These are phyloP conservation scores for Plagodis pulveraria DNA, from an alignment of 2,888 invertebrate genomes.

Conservation along the genomic window DNA sequence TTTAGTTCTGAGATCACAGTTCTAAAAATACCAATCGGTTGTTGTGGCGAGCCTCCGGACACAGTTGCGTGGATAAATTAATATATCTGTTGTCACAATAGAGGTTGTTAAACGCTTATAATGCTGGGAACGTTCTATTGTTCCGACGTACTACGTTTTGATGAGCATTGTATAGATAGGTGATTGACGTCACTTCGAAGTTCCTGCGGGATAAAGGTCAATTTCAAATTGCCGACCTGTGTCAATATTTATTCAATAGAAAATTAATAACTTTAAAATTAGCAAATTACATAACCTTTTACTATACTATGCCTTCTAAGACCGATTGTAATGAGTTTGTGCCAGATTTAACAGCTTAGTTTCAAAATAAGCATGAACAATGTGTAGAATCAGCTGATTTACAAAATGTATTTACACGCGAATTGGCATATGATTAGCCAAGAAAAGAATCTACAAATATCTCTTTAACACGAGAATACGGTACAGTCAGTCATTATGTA, in stretches of 20 bases:
- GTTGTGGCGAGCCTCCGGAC: slow-evolving; percentile 22
- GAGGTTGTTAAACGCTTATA: slow-evolving; percentile 4
- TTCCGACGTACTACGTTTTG: slow-evolving; percentile 19
- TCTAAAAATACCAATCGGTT: slow-evolving; percentile 31
- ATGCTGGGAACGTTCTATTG: slow-evolving; percentile 11
- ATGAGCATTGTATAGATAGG: slow-evolving; percentile 11
- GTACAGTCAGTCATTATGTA: too few species aligned
- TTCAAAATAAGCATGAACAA: too few species aligned
- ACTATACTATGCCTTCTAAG: neutral
- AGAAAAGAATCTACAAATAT: too few species aligned
- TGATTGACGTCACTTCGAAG: slow-evolving; percentile 25
- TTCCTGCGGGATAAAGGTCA: slow-evolving; percentile 16
- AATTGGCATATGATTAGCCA: too few species aligned
- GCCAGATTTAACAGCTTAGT: too few species aligned
- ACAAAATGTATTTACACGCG: too few species aligned
- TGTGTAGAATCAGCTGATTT: too few species aligned
- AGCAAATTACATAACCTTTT: neutral
- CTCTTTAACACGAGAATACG: too few species aligned
- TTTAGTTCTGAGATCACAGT: slow-evolving; percentile 32
- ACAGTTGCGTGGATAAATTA: slow-evolving; percentile 25
- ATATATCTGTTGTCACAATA: slow-evolving; percentile 23
- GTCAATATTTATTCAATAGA: slow-evolving; percentile 1
- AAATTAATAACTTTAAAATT: neutral
- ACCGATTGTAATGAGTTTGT: too few species aligned
- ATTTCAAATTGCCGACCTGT: slow-evolving; percentile 1